Evolutionary conservation across 2,113 vertebrate genomes (phyloP), one percentile per base, ranked within the genome.

Genomic region (Heteronetta atricapilla): DNA sequence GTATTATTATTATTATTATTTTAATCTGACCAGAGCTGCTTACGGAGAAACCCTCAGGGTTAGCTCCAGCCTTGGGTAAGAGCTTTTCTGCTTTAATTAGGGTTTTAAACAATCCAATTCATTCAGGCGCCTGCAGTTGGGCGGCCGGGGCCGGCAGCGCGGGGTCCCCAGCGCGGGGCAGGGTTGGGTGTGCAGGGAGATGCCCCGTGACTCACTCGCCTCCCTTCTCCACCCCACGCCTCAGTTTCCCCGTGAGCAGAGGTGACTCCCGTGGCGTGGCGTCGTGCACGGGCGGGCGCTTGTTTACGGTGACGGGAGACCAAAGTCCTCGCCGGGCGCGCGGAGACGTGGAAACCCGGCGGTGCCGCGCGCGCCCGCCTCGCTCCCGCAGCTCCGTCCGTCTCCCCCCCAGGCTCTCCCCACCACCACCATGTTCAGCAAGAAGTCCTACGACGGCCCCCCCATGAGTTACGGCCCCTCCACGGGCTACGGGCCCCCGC

Each of bases 391-490:
- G 12, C 56, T n/a, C 74, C 1, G 0, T 15, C 44, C 8, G 0
- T 62, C 28, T 55, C 13, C 13, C 50, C 31, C 4, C 50, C 75
- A 86, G 88, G 48, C 5, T 48, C 17, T 20, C n/a, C 52, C 25
- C 18, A 12, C 40, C 20, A 0, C 29, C 58, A 2, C 33, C 44
- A 91, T 90, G 90, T 69, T 82, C 52, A 8, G 36, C 84, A 89
- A 92, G 55, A 89, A 85, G 36, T 42, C 86, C 76, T 94, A 40
- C 2, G 76, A 79, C 7, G 21, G 63, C 13, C 73, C 55, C 94
- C 93, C 36, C 96, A 97, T 10, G 3, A 19, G 22, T 34, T 94
- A 85, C 2, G 64, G 91, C 1, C 96, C 98, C 3, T 97, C 98
- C 3, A 83, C 95, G 1, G 95, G 84, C 29, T 97, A 98, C 13